phyloP scores from a whole-genome alignment of 2,888 invertebrate species.

The Spodoptera littoralis region DNA sequence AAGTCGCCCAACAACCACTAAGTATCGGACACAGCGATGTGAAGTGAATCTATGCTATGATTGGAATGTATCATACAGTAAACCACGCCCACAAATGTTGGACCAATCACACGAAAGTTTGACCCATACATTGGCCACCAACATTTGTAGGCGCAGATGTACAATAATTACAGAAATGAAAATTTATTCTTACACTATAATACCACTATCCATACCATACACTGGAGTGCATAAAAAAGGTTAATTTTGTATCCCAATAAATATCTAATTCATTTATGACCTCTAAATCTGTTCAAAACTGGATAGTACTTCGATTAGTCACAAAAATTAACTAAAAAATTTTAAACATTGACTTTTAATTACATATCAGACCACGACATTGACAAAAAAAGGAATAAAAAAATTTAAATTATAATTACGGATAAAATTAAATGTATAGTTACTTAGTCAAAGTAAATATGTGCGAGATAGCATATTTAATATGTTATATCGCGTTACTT shows the following conservation, averaged over 20 bases:
- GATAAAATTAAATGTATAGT: too few species aligned
- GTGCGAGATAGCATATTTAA: constrained; percentile 51
- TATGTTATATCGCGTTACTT: constrained; percentile 43
- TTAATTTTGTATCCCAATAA: constrained; percentile 8
- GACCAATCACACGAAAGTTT: constrained; percentile 10
- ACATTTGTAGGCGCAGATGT: constrained; percentile 26
- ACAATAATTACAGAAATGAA: constrained; percentile 44
- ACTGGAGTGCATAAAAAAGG: constrained; percentile 44
- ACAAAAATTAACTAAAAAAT: constrained; percentile 27
- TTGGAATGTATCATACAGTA: constrained; percentile 54
- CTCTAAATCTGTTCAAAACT: constrained; percentile 19
- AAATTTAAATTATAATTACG: background rate
- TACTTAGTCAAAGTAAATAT: constrained; percentile 38
- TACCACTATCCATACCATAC: constrained; percentile 45
- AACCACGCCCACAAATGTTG: constrained; percentile 26
- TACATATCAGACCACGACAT: constrained; percentile 36
- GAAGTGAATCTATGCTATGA: constrained; percentile 50
- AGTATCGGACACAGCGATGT: constrained; percentile 40
- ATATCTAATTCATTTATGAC: constrained; percentile 24
- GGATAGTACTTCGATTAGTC: constrained; percentile 20
- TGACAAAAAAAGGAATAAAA: constrained; percentile 32
- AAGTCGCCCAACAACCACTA: constrained; percentile 50
- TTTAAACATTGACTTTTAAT: constrained; percentile 10
- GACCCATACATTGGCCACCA: constrained; percentile 12
- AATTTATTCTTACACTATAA: constrained; percentile 51